phyloP scores from a whole-genome alignment of 2,797 vertebrate genomes.

The Avahi laniger region DNA sequence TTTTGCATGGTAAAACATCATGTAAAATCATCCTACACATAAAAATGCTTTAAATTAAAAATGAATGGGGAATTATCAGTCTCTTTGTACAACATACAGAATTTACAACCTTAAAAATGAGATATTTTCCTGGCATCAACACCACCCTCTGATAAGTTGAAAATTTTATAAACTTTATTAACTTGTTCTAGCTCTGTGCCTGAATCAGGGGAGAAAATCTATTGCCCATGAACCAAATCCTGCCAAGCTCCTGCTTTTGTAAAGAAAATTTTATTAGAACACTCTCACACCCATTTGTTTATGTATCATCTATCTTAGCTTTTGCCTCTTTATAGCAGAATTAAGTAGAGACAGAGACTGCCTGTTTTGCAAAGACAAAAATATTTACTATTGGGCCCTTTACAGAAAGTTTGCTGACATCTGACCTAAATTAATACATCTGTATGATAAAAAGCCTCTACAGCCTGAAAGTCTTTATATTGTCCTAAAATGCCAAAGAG shows the following conservation, averaged over 20 bases:
- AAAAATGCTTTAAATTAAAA: constrained; percentile 30
- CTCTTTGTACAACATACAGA: background rate
- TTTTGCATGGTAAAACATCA: background rate
- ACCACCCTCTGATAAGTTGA: background rate
- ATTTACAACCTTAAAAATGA: background rate
- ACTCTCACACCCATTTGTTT: background rate
- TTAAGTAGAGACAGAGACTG: background rate
- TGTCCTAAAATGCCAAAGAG: background rate
- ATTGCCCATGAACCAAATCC: background rate
- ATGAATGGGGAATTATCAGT: background rate
- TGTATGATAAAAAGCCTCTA: background rate
- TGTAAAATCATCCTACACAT: background rate
- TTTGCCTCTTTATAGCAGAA: background rate
- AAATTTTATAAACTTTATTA: background rate
- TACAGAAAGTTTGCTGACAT: background rate
- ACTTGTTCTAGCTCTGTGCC: background rate
- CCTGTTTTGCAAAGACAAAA: background rate
- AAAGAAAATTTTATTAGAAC: background rate
- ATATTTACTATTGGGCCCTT: background rate
- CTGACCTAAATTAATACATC: background rate
- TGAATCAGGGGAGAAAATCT: background rate
- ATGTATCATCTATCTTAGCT: background rate
- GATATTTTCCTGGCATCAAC: background rate
- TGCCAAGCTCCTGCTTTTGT: background rate
- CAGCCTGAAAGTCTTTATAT: background rate